Conservation (phyloP, 1,140 invertebrate genomes). For the Drosophila chauvacae region DNA sequence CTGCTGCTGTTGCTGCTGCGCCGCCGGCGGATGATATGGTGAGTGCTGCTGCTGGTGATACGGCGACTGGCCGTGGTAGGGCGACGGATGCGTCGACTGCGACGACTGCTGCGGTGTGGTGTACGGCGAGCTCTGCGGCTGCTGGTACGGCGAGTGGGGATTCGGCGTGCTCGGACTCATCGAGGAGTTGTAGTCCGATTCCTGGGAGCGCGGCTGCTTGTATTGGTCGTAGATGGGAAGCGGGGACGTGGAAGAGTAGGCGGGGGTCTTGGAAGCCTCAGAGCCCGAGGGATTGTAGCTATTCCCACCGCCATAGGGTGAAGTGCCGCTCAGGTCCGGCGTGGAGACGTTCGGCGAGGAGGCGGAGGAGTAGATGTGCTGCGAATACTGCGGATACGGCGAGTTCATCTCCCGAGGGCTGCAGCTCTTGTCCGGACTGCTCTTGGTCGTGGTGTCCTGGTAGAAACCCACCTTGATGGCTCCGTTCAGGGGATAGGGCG, state of each 20-base stretch:
- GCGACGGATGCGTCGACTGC: slow-evolving; percentile 77
- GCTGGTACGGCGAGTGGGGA: slow-evolving; percentile 83
- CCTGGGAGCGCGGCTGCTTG: slow-evolving; percentile 84
- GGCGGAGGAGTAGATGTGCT: slow-evolving; percentile 87
- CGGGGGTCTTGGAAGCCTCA: slow-evolving; percentile 81
- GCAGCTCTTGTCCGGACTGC: slow-evolving; percentile 90
- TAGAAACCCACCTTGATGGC: slow-evolving; percentile 91
- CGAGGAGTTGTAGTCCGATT: slow-evolving; percentile 84
- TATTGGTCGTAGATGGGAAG: slow-evolving; percentile 85
- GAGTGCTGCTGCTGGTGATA: slow-evolving; percentile 78
- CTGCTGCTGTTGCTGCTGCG: slow-evolving; percentile 53
- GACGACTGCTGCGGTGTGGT: slow-evolving; percentile 81
- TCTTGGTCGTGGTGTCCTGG: slow-evolving; percentile 90
- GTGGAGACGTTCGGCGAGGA: slow-evolving; percentile 84
- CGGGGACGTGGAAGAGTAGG: slow-evolving; percentile 78
- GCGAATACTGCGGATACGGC: slow-evolving; percentile 88
- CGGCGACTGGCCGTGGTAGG: slow-evolving; percentile 85
- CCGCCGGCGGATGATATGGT: slow-evolving; percentile 66
- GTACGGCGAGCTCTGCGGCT: slow-evolving; percentile 84
- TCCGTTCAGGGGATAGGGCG: slow-evolving; percentile 89
- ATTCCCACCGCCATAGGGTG: slow-evolving; percentile 76
- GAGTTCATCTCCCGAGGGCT: slow-evolving; percentile 87
- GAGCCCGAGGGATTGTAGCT: slow-evolving; percentile 78
- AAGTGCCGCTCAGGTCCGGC: slow-evolving; percentile 77
- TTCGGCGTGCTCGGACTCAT: slow-evolving; percentile 84